A percentile compares a stretch with the other conserved stretches of the same genome.
phyloP scores from a whole-genome alignment of 2,888 invertebrate species.

The Tethea ocularis region DNA sequence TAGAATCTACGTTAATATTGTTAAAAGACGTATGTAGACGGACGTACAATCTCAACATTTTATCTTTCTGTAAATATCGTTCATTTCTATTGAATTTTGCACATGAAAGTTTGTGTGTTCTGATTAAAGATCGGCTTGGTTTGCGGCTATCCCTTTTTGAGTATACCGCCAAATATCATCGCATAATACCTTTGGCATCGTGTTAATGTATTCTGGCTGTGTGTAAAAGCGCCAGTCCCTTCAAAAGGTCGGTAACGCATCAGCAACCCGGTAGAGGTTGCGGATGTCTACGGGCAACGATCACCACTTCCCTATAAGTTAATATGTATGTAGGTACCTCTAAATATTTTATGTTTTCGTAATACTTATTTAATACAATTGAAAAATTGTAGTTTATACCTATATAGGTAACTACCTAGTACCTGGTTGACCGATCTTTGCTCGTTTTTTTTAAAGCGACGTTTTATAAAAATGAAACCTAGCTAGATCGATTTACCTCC shows the following conservation, averaged over 20 bases:
- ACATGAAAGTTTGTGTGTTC: slow-evolving; percentile 5
- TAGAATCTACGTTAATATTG: too few species aligned
- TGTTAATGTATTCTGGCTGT: slow-evolving; percentile 10
- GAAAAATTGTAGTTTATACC: too few species aligned
- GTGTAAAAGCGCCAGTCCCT: slow-evolving; percentile 10
- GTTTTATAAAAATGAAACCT: too few species aligned
- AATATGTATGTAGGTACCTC: not conserved
- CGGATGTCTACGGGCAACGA: slow-evolving; percentile 11
- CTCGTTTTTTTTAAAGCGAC: too few species aligned
- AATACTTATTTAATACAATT: not conserved
- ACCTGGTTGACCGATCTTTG: too few species aligned
- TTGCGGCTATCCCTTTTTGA: slow-evolving; percentile 7
- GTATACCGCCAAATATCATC: slow-evolving; percentile 7
- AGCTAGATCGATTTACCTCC: too few species aligned
- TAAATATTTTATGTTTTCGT: not conserved
- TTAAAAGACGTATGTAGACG: too few species aligned
- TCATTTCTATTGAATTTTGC: not conserved
- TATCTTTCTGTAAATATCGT: too few species aligned
- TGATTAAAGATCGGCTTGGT: slow-evolving; percentile 10
- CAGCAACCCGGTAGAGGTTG: slow-evolving; percentile 10
- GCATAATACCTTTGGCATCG: slow-evolving; percentile 9
- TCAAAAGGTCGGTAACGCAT: slow-evolving; percentile 11
- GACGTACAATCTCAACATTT: too few species aligned
- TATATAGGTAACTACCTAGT: too few species aligned
- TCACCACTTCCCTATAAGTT: slow-evolving; percentile 8